Base-by-base conservation (phyloP, 2,888 invertebrate genomes). In the Melanostoma scalare region DNA sequence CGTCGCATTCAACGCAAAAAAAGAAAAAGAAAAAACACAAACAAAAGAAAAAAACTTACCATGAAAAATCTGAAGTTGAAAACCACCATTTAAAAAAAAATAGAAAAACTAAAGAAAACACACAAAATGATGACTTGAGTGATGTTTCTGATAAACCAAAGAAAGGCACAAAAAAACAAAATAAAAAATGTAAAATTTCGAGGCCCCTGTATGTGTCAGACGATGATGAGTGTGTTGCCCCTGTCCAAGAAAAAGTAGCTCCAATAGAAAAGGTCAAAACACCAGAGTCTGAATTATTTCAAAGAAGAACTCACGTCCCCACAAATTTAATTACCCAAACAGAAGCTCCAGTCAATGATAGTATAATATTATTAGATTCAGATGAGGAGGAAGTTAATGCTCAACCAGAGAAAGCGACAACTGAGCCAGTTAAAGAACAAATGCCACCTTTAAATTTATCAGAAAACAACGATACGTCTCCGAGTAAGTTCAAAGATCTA, bases 11-110 rank as follows among this genome's bases (percentile, higher is more conserved):
- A 9, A 4, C 6, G n/a, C n/a, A 6, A 4, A 75, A 65, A 38
- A 74, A 50, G 38, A 84, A 75, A 38, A 78, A 67, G 69, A 84
- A 79, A 55, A 79, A 84, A 30, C 69, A 67, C 8, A 84, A 67
- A 38, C 60, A 55, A n/a, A 78, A 74, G 52, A 69, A 58, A 46
- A 78, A 50, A 58, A 31, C 33, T 74, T 40, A 36, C 36, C 40
- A 40, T 46, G 30, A 48, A 30, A n/a, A 9, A 6, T 60, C 71
- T 3, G 75, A 60, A 33, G 48, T 20, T 10, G 76, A 81, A 48
- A 82, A 69, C 8, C n/a, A 65, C 9, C 30, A 63, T 10, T 31
- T 40, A 9, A 46, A 53, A n/a, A 71, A 55, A 8, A 6, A 4
- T 40, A 20, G 20, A 20, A 20, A 20, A 20, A 20, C 20, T 20